These are phyloP conservation scores for Smutsia temminckii DNA, from an alignment of 2,797 vertebrate genomes.

Conservation along the genomic window DNA sequence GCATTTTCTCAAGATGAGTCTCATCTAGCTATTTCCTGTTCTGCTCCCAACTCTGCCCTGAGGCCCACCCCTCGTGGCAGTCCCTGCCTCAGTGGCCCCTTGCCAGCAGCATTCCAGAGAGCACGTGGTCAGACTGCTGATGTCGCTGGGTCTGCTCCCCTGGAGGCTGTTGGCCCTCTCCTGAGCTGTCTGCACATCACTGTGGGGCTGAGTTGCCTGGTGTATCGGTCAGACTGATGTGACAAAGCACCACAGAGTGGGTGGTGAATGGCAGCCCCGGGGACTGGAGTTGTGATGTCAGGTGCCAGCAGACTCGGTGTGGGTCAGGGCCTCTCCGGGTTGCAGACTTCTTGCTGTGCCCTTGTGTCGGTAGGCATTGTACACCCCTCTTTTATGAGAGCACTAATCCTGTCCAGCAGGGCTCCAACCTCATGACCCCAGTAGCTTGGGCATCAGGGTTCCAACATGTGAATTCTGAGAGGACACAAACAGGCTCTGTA, in stretches of 20 bases:
- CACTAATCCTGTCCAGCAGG: neutral
- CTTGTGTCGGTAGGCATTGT: neutral
- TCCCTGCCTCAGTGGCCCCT: neutral
- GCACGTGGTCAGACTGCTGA: neutral
- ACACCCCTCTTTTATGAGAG: neutral
- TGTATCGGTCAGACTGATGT: neutral
- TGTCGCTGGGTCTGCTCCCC: neutral
- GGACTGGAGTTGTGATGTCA: no score
- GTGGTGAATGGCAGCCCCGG: no score
- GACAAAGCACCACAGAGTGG: neutral
- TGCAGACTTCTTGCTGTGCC: neutral
- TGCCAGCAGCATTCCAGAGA: neutral
- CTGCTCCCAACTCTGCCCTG: neutral
- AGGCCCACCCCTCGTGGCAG: no score
- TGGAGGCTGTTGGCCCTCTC: neutral
- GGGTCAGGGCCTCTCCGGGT: neutral
- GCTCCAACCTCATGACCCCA: neutral
- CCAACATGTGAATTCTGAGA: neutral
- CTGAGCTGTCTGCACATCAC: neutral
- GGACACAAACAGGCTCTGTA: neutral
- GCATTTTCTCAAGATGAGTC: conserved; percentile 54
- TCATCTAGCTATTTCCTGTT: conserved; percentile 36
- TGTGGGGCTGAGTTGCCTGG: neutral
- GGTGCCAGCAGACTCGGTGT: neutral
- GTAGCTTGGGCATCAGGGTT: neutral